Conservation (phyloP, 2,797 vertebrate species). For the Pangasius sanitwongsei region DNA sequence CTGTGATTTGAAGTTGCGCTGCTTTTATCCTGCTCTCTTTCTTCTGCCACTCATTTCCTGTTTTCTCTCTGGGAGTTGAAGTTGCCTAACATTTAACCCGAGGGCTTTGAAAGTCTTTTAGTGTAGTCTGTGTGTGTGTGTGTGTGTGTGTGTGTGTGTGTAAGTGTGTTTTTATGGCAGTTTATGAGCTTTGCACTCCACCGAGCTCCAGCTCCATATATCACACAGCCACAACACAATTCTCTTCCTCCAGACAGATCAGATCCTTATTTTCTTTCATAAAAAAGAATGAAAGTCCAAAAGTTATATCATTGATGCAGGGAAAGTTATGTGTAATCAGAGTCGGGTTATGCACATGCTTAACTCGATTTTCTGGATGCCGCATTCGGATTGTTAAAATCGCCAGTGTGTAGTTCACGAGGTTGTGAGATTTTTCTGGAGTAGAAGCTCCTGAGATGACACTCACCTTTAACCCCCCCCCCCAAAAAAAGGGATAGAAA, state of each 20-base stretch:
- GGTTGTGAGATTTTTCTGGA: background rate
- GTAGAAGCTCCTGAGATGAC: background rate
- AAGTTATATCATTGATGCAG: background rate
- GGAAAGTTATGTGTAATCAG: background rate
- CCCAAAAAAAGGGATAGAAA: background rate
- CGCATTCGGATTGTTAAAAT: background rate
- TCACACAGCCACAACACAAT: background rate
- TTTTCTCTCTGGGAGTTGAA: background rate
- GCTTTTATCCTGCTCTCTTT: constrained; percentile 1
- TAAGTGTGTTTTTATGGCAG: background rate
- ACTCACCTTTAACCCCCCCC: background rate
- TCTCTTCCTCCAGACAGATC: background rate
- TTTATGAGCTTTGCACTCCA: background rate
- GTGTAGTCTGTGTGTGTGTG: background rate
- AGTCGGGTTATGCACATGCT: background rate
- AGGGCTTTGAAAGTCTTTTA: background rate
- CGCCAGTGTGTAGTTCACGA: background rate
- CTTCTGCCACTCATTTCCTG: background rate
- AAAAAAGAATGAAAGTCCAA: background rate
- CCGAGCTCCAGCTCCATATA: background rate
- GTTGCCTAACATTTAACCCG: background rate
- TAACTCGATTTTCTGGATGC: background rate
- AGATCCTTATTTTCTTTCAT: background rate
- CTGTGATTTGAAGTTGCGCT: background rate
- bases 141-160: background rate